phyloP scores from a whole-genome alignment of 2,113 vertebrate genomes.

The Zosterops pallidus region DNA sequence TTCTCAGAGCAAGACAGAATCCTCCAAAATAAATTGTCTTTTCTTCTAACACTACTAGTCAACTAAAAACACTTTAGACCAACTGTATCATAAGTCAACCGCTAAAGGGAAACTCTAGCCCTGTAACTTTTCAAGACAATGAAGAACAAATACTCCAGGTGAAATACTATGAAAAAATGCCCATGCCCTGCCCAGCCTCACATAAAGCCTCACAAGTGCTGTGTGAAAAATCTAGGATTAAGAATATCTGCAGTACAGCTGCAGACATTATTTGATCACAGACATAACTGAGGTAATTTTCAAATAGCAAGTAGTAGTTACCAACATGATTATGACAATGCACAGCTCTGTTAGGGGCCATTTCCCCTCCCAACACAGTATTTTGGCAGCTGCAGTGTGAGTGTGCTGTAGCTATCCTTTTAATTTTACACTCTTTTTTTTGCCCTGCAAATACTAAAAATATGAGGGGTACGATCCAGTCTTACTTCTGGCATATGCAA shows the following conservation, averaged over 20 bases:
- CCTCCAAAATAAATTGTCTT: background rate
- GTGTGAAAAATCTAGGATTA: background rate
- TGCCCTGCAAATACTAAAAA: background rate
- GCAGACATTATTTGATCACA: background rate
- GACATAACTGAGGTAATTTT: background rate
- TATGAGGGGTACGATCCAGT: background rate
- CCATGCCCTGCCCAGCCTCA: fast-evolving
- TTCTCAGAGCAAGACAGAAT: background rate
- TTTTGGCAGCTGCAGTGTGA: background rate
- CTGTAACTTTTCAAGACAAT: background rate
- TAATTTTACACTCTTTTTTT: background rate
- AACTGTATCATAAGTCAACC: background rate
- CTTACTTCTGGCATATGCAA: background rate
- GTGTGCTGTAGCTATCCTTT: background rate
- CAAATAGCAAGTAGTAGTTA: background rate
- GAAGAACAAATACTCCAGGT: background rate
- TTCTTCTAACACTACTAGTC: background rate
- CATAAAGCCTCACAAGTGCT: background rate
- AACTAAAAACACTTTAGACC: background rate
- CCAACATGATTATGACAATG: background rate
- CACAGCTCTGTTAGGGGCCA: background rate
- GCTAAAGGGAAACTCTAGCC: background rate
- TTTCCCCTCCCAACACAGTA: background rate
- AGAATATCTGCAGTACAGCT: too few species aligned
- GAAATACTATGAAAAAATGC: background rate